These are phyloP conservation scores for Xiphias gladius DNA, from an alignment of 2,113 vertebrate species.

Conservation along the genomic window DNA sequence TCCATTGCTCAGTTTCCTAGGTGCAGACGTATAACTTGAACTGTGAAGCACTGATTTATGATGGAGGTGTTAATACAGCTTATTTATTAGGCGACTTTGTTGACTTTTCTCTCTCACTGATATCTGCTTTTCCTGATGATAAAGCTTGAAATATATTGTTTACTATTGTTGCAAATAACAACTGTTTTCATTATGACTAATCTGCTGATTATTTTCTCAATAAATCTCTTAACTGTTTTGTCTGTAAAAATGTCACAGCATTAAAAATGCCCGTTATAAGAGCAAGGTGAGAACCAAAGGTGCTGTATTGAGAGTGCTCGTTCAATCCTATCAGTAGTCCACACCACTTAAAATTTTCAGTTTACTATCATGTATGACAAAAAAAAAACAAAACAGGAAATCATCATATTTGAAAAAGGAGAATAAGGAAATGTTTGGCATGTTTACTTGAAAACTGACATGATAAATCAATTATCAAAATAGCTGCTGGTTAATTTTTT, in stretches of 20 bases:
- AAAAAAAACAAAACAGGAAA: not conserved
- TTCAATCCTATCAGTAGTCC: not conserved
- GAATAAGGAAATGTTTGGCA: not conserved
- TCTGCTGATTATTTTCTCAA: not conserved
- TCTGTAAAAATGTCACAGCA: not conserved
- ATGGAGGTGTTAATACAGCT: not conserved
- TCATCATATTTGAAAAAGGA: not conserved
- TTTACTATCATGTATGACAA: not conserved
- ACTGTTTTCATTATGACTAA: not conserved
- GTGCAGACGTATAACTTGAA: constrained; percentile 23
- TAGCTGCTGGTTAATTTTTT: not conserved
- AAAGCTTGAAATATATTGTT: not conserved
- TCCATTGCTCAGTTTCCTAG: constrained; percentile 28
- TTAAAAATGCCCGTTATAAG: not conserved
- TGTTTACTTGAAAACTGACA: not conserved
- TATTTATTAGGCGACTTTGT: constrained; percentile 12
- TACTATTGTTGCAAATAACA: not conserved
- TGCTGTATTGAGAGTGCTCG: not conserved
- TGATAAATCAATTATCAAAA: not conserved
- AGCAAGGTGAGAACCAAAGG: not conserved
- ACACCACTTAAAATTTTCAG: not conserved
- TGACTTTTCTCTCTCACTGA: not conserved
- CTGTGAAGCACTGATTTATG: not conserved
- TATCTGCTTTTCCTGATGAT: not conserved
- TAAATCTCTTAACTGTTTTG: not conserved